Percentiles rank a stretch among this genome's conserved stretches.
Conservation (phyloP, 2,113 vertebrate genomes). For the Oncorhynchus tshawytscha region DNA sequence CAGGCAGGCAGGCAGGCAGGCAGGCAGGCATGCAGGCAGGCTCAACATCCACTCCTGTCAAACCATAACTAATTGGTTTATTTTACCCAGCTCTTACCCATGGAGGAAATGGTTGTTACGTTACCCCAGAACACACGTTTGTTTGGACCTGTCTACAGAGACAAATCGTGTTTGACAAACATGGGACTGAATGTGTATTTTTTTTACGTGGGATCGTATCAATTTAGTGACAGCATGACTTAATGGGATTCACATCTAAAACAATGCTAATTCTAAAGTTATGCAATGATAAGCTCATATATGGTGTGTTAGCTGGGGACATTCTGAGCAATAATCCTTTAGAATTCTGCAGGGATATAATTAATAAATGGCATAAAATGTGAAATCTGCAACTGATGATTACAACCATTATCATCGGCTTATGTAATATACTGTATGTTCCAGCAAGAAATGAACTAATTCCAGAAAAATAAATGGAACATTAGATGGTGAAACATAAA, state of each 20-base stretch:
- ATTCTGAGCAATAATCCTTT: background rate
- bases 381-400: slow-evolving; percentile 37
- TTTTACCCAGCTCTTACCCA: slow-evolving; percentile 21
- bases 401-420: slow-evolving; percentile 30
- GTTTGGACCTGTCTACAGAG: too few relatives aligned
- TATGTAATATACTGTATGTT: slow-evolving; percentile 7
- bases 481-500: background rate
- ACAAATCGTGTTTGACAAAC: too few relatives aligned
- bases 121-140: too few relatives aligned
- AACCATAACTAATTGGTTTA: slow-evolving; percentile 28
- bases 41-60: slow-evolving; percentile 27
- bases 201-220: too few relatives aligned
- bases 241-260: too few relatives aligned
- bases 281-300: too few relatives aligned
- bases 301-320: too few relatives aligned
- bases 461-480: slow-evolving; percentile 9
- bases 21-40: slow-evolving; percentile 28
- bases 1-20: slow-evolving; percentile 10
- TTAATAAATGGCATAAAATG: slow-evolving; percentile 27
- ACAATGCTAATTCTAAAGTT: too few relatives aligned
- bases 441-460: slow-evolving; percentile 12
- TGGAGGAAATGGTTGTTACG: background rate
- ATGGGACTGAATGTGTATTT: too few relatives aligned
- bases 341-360: slow-evolving; percentile 20
- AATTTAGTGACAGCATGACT: too few relatives aligned